These are phyloP conservation scores for Rhabdornis inornatus DNA, from an alignment of 2,113 vertebrate genomes.

Conservation along the genomic window DNA sequence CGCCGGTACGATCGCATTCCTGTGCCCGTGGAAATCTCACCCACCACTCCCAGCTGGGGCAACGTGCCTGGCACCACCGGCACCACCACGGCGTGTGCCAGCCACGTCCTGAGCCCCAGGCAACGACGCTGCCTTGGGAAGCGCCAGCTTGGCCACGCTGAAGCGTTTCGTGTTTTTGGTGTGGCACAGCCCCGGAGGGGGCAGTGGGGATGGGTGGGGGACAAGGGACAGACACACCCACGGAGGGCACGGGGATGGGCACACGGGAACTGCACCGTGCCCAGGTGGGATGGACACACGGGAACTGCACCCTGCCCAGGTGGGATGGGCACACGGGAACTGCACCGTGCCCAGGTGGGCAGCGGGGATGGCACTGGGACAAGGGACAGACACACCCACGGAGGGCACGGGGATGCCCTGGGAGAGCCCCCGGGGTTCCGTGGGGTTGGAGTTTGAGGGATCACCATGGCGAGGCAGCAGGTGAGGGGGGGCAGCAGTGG, in stretches of 20 bases:
- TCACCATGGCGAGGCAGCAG: too few relatives aligned
- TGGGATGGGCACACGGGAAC: too few relatives aligned
- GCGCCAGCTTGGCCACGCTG: accelerated
- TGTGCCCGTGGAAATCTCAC: neutral
- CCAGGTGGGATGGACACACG: too few relatives aligned
- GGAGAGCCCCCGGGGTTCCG: neutral
- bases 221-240: accelerated
- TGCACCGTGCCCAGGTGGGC: too few relatives aligned
- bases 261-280: neutral
- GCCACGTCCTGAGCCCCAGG: neutral
- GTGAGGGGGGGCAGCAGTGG: neutral
- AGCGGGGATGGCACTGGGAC: too few relatives aligned
- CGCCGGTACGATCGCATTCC: neutral
- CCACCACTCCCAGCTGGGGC: neutral
- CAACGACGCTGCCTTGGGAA: neutral
- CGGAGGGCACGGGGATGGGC: accelerated
- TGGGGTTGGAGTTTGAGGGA: neutral
- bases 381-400: too few relatives aligned
- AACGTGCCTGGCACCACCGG: neutral
- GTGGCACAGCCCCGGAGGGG: too few relatives aligned
- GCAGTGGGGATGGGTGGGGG: accelerated
- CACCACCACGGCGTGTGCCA: neutral
- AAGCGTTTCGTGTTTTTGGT: too few relatives aligned
- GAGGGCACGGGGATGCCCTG: neutral
- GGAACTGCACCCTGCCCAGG: too few relatives aligned